Evolutionary conservation across 2,888 invertebrate genomes (phyloP).

Genomic region (Toxonevra muliebris): DNA sequence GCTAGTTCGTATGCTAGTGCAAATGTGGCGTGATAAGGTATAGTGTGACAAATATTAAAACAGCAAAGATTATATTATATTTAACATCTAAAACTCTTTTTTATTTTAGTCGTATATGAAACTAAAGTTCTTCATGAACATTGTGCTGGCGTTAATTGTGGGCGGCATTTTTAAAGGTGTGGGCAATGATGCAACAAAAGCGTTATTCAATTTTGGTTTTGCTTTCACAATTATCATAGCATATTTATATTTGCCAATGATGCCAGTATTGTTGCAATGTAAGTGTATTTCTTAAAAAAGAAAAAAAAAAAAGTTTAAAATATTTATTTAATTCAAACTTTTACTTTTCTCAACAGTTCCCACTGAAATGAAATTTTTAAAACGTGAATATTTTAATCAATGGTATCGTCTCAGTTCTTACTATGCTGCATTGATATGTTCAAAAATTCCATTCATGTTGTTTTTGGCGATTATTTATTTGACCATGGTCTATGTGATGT

Average conservation of each 20-base stretch:
- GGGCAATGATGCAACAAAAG: slow-evolving; percentile 83
- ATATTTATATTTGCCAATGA: slow-evolving; percentile 83
- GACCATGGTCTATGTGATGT: slow-evolving; percentile 76
- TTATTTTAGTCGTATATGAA: slow-evolving; percentile 73
- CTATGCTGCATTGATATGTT: slow-evolving; percentile 76
- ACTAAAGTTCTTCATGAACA: slow-evolving; percentile 74
- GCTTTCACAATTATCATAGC: slow-evolving; percentile 82
- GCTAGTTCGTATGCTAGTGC: slow-evolving; percentile 75
- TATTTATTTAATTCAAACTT: neutral
- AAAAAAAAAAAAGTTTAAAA: neutral
- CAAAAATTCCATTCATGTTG: slow-evolving; percentile 77
- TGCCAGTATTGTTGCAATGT: slow-evolving; percentile 84
- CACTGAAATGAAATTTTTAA: slow-evolving; percentile 77
- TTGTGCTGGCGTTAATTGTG: slow-evolving; percentile 75
- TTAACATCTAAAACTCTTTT: too few relatives aligned
- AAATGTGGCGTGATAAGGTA: slow-evolving; percentile 80
- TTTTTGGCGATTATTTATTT: slow-evolving; percentile 75
- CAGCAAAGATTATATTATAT: too few relatives aligned
- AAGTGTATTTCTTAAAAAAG: slow-evolving; percentile 62
- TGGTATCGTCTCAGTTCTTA: slow-evolving; percentile 86
- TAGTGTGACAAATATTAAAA: slow-evolving; percentile 34
- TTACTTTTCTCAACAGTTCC: slow-evolving; percentile 70
- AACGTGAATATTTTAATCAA: slow-evolving; percentile 82
- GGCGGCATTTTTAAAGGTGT: slow-evolving; percentile 77
- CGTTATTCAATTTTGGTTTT: slow-evolving; percentile 85